phyloP scores from a whole-genome alignment of 2,113 vertebrate species.

The Microtus richardsoni region DNA sequence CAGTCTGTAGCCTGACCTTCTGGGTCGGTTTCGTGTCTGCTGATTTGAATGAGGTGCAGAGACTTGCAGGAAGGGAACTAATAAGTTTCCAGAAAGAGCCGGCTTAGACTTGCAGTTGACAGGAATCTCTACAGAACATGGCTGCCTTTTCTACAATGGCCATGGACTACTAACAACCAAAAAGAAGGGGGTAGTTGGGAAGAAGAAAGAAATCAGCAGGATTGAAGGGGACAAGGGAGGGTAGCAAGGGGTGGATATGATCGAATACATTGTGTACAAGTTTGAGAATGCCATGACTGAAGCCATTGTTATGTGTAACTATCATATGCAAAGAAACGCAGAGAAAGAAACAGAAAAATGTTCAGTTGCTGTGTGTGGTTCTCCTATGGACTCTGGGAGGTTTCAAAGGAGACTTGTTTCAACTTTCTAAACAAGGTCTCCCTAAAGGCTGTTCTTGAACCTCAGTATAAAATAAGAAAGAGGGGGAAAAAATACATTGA shows the following conservation, averaged over 20 bases:
- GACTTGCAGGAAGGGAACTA: neutral
- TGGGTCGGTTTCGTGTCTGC: neutral
- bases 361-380: neutral
- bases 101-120: neutral
- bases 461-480: neutral
- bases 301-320: neutral
- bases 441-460: neutral
- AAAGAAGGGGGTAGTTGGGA: neutral
- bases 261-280: neutral
- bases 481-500: neutral
- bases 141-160: neutral
- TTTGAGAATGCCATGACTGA: neutral
- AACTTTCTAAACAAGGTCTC: neutral
- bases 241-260: neutral
- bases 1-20: neutral
- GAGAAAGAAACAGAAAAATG: neutral
- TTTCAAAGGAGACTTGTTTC: neutral
- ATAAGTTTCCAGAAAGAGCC: conserved; percentile 9
- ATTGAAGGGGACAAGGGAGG: neutral
- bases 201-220: neutral
- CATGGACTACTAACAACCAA: neutral
- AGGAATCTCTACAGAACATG: neutral
- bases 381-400: neutral
- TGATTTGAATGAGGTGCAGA: neutral
- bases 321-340: neutral